Evolutionary conservation across 2,797 vertebrate genomes (phyloP).

Genomic region (Peromyscus melanophrys): DNA sequence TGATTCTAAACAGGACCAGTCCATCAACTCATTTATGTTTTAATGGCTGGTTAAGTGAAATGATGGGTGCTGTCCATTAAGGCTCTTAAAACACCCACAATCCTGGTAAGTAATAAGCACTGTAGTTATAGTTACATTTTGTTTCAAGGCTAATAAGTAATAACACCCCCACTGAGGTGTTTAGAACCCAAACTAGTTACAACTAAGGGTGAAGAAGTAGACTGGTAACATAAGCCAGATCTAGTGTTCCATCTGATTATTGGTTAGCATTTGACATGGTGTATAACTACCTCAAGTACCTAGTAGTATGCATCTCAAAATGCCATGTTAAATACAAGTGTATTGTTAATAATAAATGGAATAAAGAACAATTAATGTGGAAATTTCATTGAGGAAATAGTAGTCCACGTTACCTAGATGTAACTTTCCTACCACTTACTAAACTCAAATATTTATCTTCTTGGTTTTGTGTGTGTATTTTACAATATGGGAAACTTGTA

Average conservation of each 20-base stretch:
- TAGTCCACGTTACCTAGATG: constrained; percentile 52
- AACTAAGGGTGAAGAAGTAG: constrained; percentile 64
- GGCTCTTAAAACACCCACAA: constrained; percentile 66
- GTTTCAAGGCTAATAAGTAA: constrained; percentile 71
- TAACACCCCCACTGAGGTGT: constrained; percentile 47
- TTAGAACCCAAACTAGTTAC: constrained; percentile 69
- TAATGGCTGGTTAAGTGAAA: constrained; percentile 76
- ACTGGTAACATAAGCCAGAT: constrained; percentile 56
- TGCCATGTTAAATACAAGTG: constrained; percentile 72
- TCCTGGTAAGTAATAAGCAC: constrained; percentile 69
- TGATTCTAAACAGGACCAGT: constrained; percentile 79
- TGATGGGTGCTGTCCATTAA: constrained; percentile 65
- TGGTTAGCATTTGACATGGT: constrained; percentile 75
- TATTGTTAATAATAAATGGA: constrained; percentile 72
- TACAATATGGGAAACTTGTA: constrained; percentile 68
- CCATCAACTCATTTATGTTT: constrained; percentile 66
- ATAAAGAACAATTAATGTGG: constrained; percentile 61
- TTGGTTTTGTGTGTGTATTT: constrained; percentile 72
- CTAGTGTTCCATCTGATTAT: constrained; percentile 69
- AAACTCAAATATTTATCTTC: constrained; percentile 69
- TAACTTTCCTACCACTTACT: constrained; percentile 72
- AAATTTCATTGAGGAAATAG: constrained; percentile 74
- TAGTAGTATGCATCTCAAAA: constrained; percentile 78
- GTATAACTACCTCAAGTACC: constrained; percentile 71
- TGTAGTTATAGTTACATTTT: constrained; percentile 74